phyloP scores from a whole-genome alignment of 2,113 vertebrate genomes.

The Uropsilus gracilis region DNA sequence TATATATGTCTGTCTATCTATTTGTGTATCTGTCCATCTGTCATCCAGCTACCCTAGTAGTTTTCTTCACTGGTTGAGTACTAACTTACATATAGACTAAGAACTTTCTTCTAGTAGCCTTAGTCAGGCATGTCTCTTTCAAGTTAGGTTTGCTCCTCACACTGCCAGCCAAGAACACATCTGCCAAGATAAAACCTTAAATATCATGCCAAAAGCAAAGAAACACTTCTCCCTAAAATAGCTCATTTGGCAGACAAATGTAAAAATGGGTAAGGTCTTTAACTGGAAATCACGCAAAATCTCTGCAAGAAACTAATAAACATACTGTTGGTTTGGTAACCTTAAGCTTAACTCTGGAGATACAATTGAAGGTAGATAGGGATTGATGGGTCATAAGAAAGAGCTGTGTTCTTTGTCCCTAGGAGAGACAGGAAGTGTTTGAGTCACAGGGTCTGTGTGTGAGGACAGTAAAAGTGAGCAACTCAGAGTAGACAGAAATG shows the following conservation, averaged over 20 bases:
- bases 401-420: background rate
- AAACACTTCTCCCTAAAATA: slow-evolving; percentile 36
- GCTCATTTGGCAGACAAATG: slow-evolving; percentile 5
- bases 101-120: background rate
- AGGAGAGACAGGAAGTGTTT: background rate
- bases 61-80: background rate
- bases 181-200: background rate
- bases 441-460: background rate
- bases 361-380: background rate
- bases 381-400: background rate
- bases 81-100: background rate
- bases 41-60: background rate
- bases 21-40: background rate
- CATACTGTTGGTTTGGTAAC: background rate
- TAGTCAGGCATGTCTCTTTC: background rate
- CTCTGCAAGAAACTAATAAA: background rate
- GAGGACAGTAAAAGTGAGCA: background rate
- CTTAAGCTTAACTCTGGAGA: background rate
- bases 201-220: slow-evolving; percentile 28
- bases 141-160: background rate
- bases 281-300: slow-evolving; percentile 23
- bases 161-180: background rate
- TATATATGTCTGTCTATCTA: background rate
- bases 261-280: slow-evolving; percentile 28
- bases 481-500: background rate